These are phyloP conservation scores for Indicator maculatus DNA, from an alignment of 2,113 vertebrate genomes.

Conservation along the genomic window DNA sequence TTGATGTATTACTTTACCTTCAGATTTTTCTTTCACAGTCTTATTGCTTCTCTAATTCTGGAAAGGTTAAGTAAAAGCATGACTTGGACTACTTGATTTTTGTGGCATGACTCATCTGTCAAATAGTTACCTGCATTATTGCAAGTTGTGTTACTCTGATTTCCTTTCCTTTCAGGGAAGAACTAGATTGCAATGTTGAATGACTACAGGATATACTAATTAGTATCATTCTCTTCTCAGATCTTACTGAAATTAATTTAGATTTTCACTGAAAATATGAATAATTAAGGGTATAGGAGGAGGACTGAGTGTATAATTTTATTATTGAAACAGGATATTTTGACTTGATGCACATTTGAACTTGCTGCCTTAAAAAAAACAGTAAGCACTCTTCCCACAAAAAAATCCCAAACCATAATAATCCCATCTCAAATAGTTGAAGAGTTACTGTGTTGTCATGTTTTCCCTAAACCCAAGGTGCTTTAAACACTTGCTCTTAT, in stretches of 20 bases:
- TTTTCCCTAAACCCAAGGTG: not conserved
- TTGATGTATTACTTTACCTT: not conserved
- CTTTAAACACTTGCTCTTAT: not conserved
- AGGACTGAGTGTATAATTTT: conserved; percentile 42
- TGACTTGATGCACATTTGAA: not conserved
- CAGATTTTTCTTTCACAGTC: not conserved
- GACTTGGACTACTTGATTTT: conserved; percentile 20
- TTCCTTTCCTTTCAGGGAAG: conserved; percentile 46
- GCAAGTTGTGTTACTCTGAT: conserved; percentile 31
- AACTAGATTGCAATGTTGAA: conserved; percentile 47
- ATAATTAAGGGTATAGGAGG: not conserved
- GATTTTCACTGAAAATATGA: conserved; percentile 45
- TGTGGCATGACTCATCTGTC: conserved; percentile 31
- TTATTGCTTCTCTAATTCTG: not conserved
- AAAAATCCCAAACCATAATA: too few relatives aligned
- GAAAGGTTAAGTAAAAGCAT: not conserved
- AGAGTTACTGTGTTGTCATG: not conserved
- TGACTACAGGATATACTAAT: conserved; percentile 26
- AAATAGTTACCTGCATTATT: conserved; percentile 21
- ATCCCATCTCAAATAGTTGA: not conserved
- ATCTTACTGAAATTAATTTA: conserved; percentile 36
- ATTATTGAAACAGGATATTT: conserved; percentile 28
- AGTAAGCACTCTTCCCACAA: too few relatives aligned
- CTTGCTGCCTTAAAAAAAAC: not conserved
- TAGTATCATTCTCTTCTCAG: conserved; percentile 22